Base-by-base conservation (phyloP, 2,888 invertebrate genomes). In the Odontocolon sp. region DNA sequence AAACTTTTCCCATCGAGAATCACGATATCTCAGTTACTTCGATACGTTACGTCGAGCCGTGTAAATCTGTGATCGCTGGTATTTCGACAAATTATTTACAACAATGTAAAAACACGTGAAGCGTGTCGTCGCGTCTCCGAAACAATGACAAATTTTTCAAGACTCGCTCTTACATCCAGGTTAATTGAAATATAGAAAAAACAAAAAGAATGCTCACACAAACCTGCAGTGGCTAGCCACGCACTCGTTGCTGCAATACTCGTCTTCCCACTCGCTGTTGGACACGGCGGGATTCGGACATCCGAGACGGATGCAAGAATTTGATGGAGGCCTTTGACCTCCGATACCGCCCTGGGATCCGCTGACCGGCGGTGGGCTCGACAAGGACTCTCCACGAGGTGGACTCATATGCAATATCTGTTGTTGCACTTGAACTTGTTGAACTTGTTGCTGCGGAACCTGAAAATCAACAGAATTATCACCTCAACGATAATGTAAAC, bases 211-310 rank as follows among this genome's bases (percentile, higher is more conserved):
- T 83, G 80, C 82, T 83, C 79, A 84, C 83, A 86, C 90, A 87
- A 89, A 94, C 95, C 97, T 95, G 94, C 98, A 98, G 91, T 98
- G 98, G 91, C 95, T 96, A 90, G 98, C 97, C 81, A 98, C 98
- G 92, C 98, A 98, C 91, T 98, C 97, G 91, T 97, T 98, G 91
- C 97, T 97, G 92, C 98, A 98, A 91, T 98, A 98, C 91, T 98
- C 98, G 90, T 97, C 97, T 91, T 98, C 98, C 98, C 98, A 98
- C 91, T 97, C 97, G 80, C 95, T 95, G 92, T 96, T 97, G 82
- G 96, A 94, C 85, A 97, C 95, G 80, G 98, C 97, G 47, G 95
- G 95, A 91, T 98, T 98, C 80, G 95, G 94, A 91, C 98, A 98
- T 82, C 97, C 97, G 87, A 95, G 95, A 78, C 98, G 95, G 87